Evolutionary conservation across 2,888 invertebrate species (phyloP).

Genomic region (Philaethria dido): DNA sequence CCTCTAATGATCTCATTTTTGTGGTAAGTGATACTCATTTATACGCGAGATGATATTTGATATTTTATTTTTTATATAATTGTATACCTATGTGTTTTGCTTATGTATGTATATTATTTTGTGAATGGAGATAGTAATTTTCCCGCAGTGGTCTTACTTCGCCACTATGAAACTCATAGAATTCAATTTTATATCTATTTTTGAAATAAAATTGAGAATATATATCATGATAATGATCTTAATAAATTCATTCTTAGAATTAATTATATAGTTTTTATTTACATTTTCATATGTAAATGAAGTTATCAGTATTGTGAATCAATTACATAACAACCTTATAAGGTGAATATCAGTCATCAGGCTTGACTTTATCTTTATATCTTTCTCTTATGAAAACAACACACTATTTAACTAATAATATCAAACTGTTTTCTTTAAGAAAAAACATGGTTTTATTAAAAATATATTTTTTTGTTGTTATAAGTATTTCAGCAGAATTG

Average conservation of each 20-base stretch:
- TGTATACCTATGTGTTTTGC: background rate
- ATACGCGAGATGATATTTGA: constrained; percentile 1
- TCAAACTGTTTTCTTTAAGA: background rate
- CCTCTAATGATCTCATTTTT: constrained; percentile 36
- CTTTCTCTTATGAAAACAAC: background rate
- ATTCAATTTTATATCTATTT: too few relatives aligned
- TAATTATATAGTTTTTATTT: too few relatives aligned
- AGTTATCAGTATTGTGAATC: background rate
- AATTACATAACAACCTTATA: background rate
- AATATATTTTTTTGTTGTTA: background rate
- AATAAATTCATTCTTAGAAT: constrained; percentile 6
- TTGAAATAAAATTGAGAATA: background rate
- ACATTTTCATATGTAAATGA: background rate
- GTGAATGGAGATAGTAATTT: background rate
- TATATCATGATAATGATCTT: background rate
- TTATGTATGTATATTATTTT: background rate
- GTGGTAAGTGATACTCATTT: constrained; percentile 30
- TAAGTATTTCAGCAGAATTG: background rate
- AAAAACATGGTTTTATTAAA: background rate
- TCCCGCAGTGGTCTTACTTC: too few relatives aligned
- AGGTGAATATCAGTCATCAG: background rate
- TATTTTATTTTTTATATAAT: background rate
- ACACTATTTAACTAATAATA: background rate
- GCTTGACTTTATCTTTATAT: background rate
- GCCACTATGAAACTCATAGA: too few relatives aligned